These are phyloP conservation scores for Tachuris rubrigastra DNA, from an alignment of 2,113 vertebrate species.

Conservation along the genomic window DNA sequence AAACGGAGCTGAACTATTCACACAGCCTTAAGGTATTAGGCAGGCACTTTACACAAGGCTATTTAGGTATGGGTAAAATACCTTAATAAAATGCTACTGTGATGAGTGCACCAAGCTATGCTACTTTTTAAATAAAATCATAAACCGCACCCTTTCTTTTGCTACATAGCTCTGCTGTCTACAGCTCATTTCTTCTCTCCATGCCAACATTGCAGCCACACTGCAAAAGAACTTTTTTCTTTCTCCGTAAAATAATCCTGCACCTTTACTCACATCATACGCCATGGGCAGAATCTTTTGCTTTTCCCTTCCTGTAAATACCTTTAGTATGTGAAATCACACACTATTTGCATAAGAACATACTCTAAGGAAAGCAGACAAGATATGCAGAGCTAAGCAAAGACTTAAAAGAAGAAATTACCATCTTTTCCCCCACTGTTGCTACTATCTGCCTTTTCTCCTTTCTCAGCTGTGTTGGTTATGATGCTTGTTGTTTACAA, in stretches of 20 bases:
- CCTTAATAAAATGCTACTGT: background rate
- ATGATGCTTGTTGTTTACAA: background rate
- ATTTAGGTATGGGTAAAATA: background rate
- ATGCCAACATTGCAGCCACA: background rate
- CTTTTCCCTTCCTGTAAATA: background rate
- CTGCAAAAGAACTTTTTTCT: background rate
- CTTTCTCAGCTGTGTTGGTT: background rate
- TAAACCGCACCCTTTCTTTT: background rate
- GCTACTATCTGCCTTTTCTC: background rate
- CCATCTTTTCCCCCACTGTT: background rate
- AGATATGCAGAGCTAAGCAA: background rate
- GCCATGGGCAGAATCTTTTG: background rate
- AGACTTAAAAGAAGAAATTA: background rate
- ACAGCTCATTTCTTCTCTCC: background rate
- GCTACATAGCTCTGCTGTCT: background rate
- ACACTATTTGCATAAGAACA: background rate
- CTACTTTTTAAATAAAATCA: background rate
- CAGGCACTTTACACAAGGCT: background rate
- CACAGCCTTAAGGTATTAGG: background rate
- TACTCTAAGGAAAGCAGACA: background rate
- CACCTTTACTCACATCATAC: background rate
- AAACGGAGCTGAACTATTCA: background rate
- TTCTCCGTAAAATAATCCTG: background rate
- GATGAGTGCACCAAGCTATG: background rate
- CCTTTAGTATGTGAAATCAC: background rate